Evolutionary conservation across 2,888 invertebrate genomes (phyloP).

Genomic region (Choreutis nemorana): DNA sequence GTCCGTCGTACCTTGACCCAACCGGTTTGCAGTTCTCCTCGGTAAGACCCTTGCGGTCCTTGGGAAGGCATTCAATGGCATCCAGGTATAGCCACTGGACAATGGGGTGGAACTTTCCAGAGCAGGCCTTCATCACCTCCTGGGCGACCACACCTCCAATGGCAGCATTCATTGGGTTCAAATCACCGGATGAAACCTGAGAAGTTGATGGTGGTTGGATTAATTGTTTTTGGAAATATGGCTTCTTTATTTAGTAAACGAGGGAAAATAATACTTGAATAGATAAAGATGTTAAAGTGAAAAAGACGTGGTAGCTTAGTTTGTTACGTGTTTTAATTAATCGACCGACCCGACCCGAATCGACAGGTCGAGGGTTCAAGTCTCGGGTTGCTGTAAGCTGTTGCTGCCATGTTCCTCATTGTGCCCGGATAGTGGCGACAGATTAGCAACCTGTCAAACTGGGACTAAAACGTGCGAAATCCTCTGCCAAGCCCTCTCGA

Average conservation of each 20-base stretch:
- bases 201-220: background rate
- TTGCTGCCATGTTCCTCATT: too few relatives aligned
- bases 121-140: conserved; percentile 98
- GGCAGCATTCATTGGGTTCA: conserved; percentile 91
- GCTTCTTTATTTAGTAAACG: background rate
- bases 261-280: background rate
- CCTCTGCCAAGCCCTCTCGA: too few relatives aligned
- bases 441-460: too few relatives aligned
- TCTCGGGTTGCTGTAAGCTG: too few relatives aligned
- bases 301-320: too few relatives aligned
- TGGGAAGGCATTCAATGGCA: conserved; percentile 92
- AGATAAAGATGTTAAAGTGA: too few relatives aligned
- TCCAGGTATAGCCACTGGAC: conserved; percentile 96
- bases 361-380: too few relatives aligned
- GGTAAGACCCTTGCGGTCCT: conserved; percentile 67
- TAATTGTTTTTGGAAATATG: too few relatives aligned
- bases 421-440: too few relatives aligned
- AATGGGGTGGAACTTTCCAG: conserved; percentile 94
- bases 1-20: conserved; percentile 85
- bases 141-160: conserved; percentile 98
- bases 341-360: too few relatives aligned
- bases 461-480: too few relatives aligned
- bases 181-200: conserved; percentile 74
- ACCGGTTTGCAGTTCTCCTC: conserved; percentile 78
- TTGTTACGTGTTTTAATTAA: too few relatives aligned